Percentiles rank a stretch among this genome's conserved stretches.
Evolutionary conservation across 2,113 vertebrate species (phyloP).

Genomic region (Orthonyx spaldingii): DNA sequence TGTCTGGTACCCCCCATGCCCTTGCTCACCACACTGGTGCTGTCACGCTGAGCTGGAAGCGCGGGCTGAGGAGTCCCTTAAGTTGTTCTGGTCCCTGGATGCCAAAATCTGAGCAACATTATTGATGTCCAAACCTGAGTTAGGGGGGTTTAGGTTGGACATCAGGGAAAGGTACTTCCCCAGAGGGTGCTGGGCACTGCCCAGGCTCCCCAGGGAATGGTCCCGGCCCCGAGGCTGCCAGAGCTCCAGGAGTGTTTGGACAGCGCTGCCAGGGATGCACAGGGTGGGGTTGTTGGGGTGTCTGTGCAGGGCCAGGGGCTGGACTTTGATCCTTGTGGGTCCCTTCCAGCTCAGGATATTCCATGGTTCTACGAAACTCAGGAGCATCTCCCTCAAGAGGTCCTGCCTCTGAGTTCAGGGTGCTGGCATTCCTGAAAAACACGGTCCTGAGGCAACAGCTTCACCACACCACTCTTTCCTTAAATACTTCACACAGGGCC

Average conservation of each 20-base stretch:
- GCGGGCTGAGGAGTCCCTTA: background rate
- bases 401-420: accelerated
- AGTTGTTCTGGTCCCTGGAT: accelerated
- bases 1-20: too few relatives aligned
- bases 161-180: background rate
- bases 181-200: background rate
- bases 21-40: background rate
- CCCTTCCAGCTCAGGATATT: background rate
- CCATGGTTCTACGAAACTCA: background rate
- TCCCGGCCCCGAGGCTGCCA: background rate
- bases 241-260: accelerated
- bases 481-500: background rate
- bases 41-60: background rate
- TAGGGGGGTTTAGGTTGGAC: background rate
- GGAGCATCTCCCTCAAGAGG: background rate
- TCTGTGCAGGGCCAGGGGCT: background rate
- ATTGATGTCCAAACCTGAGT: background rate
- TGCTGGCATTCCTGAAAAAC: background rate
- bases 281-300: background rate
- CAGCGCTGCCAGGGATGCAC: accelerated
- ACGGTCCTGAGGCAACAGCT: background rate
- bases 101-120: background rate
- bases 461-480: background rate
- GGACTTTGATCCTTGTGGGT: background rate
- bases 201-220: background rate